Base-by-base conservation (phyloP, 2,888 invertebrate species). In the Dolichomitus sp. region DNA sequence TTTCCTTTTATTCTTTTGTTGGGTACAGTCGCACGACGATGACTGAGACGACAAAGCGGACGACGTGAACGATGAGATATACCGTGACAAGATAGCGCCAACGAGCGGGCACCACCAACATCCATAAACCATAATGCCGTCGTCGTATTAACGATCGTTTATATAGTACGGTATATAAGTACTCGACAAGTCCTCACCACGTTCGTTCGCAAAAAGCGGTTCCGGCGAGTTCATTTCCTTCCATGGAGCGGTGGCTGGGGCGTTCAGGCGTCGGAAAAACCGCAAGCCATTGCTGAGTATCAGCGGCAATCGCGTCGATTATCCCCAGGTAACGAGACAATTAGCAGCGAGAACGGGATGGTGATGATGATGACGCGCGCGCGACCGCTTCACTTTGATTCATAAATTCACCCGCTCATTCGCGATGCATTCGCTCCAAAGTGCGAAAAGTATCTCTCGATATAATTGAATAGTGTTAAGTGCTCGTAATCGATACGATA, bases 121-220 rank as follows among this genome's bases (percentile, higher is more conserved):
- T 81, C 83, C 83, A 81, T 80, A 81, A 81, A 84, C 81, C 81
- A 81, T 84, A 78, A 75, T 75, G 83, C 78, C 70, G 77, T 73
- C 70, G 65, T 45, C 82, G 84, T 84, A 86, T 85, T 84, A 86
- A 86, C 81, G 85, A 80, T 82, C 81, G 78, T 78, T 70, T 74
- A 68, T 61, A 37, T 59, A 72, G 57, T 42, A 23, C 37, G 30
- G 37, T 74, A 74, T 33, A 33, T 6, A 19, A 12, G 23, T 7
- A n/a, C 57, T 54, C 66, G 52, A 19, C 11, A 48, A 70, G 69
- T 48, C 42, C 50, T 68, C 73, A 74, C 57, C 73, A 79, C 76
- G 79, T 80, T 80, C 86, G 74, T 84, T 84, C 83, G 86, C 86
- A 87, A 88, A 85, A 88, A 88, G 87, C 72, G 70, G 87, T 83